A percentile compares a stretch with the other conserved stretches of the same genome.
These are phyloP conservation scores for Morus bassanus DNA, from an alignment of 2,797 vertebrate species.

Conservation along the genomic window DNA sequence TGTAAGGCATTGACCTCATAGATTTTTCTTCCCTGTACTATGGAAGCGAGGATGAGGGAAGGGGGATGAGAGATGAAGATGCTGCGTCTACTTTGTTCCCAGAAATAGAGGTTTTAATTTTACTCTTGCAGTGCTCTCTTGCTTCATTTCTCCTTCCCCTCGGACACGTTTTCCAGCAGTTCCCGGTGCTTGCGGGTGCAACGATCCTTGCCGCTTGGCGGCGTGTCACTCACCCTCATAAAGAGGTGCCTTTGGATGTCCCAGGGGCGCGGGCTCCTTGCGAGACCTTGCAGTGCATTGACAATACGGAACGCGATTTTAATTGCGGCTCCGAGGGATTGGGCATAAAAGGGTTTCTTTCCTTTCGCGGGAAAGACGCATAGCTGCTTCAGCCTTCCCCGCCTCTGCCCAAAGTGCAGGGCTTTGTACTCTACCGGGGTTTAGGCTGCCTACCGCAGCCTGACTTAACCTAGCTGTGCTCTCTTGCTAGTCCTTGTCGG, in stretches of 20 bases:
- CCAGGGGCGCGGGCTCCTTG: neutral
- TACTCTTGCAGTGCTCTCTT: neutral
- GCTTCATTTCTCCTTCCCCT: neutral
- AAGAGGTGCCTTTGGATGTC: neutral
- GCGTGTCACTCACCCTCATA: fast-evolving
- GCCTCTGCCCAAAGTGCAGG: neutral
- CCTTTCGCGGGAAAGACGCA: fast-evolving
- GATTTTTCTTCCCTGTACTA: neutral
- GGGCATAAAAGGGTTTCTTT: too few species aligned
- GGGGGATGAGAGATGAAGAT: neutral
- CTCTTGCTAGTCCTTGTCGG: neutral
- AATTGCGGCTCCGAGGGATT: neutral
- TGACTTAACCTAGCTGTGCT: too few species aligned
- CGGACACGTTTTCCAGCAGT: fast-evolving
- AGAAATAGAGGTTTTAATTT: neutral
- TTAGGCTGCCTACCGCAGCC: neutral
- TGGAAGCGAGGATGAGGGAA: neutral
- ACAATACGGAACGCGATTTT: neutral
- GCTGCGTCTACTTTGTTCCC: neutral
- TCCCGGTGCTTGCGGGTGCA: neutral
- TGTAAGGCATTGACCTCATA: neutral
- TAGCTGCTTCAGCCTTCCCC: neutral
- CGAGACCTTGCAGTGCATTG: neutral
- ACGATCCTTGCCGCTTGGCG: neutral
- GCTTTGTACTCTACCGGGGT: neutral